Evolutionary conservation across 2,888 invertebrate genomes (phyloP).

Genomic region (Ommatoiulus sabulosus): DNA sequence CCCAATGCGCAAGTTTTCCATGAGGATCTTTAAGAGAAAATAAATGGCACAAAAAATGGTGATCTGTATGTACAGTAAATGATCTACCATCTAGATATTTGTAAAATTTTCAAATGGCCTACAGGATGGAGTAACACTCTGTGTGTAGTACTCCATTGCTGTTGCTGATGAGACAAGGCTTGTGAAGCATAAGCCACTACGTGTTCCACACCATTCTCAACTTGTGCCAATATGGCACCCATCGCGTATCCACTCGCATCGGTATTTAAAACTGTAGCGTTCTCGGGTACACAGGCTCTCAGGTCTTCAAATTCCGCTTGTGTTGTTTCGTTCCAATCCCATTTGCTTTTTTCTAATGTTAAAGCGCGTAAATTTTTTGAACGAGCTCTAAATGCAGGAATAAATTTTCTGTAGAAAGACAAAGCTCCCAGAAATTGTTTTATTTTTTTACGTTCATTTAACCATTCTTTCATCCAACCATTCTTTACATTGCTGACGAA

Average conservation of each 20-base stretch:
- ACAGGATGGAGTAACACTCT: slow-evolving; percentile 58
- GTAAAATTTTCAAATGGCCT: slow-evolving; percentile 56
- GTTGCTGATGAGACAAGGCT: background rate
- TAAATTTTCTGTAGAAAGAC: too few relatives aligned
- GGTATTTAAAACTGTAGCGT: too few relatives aligned
- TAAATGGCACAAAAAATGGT: slow-evolving; percentile 55
- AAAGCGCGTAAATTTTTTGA: too few relatives aligned
- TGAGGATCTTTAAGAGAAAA: slow-evolving; percentile 54
- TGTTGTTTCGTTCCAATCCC: too few relatives aligned
- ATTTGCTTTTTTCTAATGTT: too few relatives aligned
- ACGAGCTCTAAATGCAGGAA: too few relatives aligned
- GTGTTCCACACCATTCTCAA: background rate
- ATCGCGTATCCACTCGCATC: background rate
- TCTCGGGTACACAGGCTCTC: background rate
- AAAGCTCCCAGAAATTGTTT: too few relatives aligned
- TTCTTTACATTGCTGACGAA: too few relatives aligned
- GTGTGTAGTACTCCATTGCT: slow-evolving; percentile 44
- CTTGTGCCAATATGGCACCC: background rate
- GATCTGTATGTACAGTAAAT: slow-evolving; percentile 50
- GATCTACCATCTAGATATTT: slow-evolving; percentile 48
- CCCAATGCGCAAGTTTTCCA: slow-evolving; percentile 58
- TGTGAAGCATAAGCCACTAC: background rate
- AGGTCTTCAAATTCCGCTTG: background rate
- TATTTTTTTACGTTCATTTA: background rate
- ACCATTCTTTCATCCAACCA: background rate